These are phyloP conservation scores for Hyposoter dolosus DNA, from an alignment of 2,888 invertebrate genomes.

Conservation along the genomic window DNA sequence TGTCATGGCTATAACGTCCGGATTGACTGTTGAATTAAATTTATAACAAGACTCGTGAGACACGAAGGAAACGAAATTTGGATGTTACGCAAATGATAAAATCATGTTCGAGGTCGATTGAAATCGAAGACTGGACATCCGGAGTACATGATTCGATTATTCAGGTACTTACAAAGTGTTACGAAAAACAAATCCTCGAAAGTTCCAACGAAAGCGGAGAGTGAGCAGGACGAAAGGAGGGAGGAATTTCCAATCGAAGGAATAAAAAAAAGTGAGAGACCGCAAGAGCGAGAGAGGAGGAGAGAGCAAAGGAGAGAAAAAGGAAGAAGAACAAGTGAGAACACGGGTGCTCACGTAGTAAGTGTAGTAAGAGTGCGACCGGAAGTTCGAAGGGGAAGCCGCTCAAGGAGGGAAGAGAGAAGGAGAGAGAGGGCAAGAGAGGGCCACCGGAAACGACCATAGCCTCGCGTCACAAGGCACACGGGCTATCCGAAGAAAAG, in stretches of 20 bases:
- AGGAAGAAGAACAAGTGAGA: constrained; percentile 52
- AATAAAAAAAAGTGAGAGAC: constrained; percentile 28
- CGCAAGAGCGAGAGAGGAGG: constrained; percentile 25
- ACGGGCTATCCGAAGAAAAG: constrained; percentile 70
- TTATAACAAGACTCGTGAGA: neutral
- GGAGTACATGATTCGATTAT: constrained; percentile 3
- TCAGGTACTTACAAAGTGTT: constrained; percentile 12
- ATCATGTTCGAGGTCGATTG: neutral
- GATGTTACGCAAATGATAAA: neutral
- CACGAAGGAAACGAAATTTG: neutral
- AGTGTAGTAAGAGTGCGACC: constrained; percentile 77
- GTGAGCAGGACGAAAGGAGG: constrained; percentile 24
- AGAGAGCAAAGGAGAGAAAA: constrained; percentile 30
- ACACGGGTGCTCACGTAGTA: constrained; percentile 74
- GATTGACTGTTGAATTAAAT: neutral
- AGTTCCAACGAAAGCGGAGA: constrained; percentile 46
- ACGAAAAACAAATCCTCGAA: constrained; percentile 42
- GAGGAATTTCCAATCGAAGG: constrained; percentile 6
- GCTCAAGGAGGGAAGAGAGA: constrained; percentile 60
- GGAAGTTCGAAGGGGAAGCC: constrained; percentile 79
- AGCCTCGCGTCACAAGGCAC: constrained; percentile 74
- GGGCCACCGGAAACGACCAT: constrained; percentile 79
- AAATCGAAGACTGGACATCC: constrained; percentile 10
- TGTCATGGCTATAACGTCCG: neutral
- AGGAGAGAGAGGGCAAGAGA: constrained; percentile 67